phyloP scores from a whole-genome alignment of 2,797 vertebrate species.

The Anniella stebbinsi region DNA sequence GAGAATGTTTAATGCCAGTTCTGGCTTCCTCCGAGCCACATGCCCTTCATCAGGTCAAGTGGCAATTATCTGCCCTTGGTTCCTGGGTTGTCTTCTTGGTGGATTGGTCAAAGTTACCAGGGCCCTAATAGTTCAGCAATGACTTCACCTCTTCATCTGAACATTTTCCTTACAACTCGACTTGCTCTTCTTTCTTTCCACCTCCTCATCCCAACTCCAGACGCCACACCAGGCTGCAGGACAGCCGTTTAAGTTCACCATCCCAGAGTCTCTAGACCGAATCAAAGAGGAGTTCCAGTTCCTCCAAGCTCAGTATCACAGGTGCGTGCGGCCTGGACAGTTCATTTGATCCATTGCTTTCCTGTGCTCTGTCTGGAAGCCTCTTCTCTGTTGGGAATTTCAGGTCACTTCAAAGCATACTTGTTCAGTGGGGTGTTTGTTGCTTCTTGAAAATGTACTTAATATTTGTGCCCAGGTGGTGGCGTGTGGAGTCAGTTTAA shows the following conservation, averaged over 20 bases:
- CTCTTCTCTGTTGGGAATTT: not conserved
- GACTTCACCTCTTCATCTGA: not conserved
- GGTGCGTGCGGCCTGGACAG: slow-evolving; percentile 77
- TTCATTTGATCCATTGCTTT: not conserved
- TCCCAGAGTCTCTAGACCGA: slow-evolving; percentile 94
- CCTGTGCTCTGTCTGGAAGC: not conserved
- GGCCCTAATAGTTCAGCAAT: not conserved
- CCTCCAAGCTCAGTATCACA: slow-evolving; percentile 96
- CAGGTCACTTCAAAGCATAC: not conserved
- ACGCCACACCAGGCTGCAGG: slow-evolving; percentile 94
- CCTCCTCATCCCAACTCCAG: slow-evolving; percentile 67
- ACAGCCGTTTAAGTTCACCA: slow-evolving; percentile 96
- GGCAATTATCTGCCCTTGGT: not conserved
- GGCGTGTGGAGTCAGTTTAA: slow-evolving; percentile 83
- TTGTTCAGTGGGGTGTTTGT: not conserved
- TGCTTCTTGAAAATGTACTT: slow-evolving; percentile 66
- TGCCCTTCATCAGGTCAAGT: not conserved
- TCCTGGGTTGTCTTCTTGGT: not conserved
- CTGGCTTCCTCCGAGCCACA: not conserved
- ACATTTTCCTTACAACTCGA: slow-evolving; percentile 19
- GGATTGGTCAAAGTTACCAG: not conserved
- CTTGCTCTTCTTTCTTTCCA: not conserved
- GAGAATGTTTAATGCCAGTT: not conserved
- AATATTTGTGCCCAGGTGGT: slow-evolving; percentile 83
- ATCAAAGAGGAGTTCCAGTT: slow-evolving; percentile 98